A percentile compares a stretch with the other conserved stretches of the same genome.
Evolutionary conservation across 2,888 invertebrate genomes (phyloP).

Genomic region (Ormia ochracea): DNA sequence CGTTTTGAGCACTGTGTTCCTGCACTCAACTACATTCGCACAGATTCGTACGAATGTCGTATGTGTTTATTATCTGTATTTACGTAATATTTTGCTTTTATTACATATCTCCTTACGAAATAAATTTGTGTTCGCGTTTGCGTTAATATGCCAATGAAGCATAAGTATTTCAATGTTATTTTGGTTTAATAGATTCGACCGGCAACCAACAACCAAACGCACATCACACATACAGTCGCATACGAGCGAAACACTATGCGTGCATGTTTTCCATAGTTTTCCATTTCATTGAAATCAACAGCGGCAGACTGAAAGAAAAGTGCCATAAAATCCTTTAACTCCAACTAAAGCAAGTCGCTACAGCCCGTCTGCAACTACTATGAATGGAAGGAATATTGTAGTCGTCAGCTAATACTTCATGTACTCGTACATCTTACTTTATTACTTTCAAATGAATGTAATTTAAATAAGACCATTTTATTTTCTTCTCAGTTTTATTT

Average conservation of each 20-base stretch:
- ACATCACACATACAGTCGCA: too few relatives aligned
- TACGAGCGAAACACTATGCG: neutral
- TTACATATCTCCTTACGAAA: neutral
- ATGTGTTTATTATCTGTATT: neutral
- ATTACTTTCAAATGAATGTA: slow-evolving; percentile 17
- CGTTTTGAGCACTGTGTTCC: too few relatives aligned
- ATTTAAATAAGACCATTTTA: slow-evolving; percentile 32
- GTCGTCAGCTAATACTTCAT: neutral
- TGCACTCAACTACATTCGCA: too few relatives aligned
- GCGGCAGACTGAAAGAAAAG: slow-evolving; percentile 4
- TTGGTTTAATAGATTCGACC: slow-evolving; percentile 50
- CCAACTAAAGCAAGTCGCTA: slow-evolving; percentile 3
- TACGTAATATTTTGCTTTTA: neutral
- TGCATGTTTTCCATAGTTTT: slow-evolving; percentile 48
- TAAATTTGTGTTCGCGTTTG: neutral
- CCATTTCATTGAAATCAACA: slow-evolving; percentile 49
- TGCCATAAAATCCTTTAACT: slow-evolving; percentile 51
- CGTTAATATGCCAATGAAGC: slow-evolving; percentile 59
- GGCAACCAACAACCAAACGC: neutral
- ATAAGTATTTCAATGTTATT: slow-evolving; percentile 57
- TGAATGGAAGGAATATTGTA: neutral
- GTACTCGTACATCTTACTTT: too few relatives aligned
- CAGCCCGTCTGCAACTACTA: slow-evolving; percentile 9
- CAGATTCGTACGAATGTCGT: neutral
- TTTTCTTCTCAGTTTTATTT: slow-evolving; percentile 5